phyloP scores from a whole-genome alignment of 2,888 invertebrate species.

The Amiota mariae region DNA sequence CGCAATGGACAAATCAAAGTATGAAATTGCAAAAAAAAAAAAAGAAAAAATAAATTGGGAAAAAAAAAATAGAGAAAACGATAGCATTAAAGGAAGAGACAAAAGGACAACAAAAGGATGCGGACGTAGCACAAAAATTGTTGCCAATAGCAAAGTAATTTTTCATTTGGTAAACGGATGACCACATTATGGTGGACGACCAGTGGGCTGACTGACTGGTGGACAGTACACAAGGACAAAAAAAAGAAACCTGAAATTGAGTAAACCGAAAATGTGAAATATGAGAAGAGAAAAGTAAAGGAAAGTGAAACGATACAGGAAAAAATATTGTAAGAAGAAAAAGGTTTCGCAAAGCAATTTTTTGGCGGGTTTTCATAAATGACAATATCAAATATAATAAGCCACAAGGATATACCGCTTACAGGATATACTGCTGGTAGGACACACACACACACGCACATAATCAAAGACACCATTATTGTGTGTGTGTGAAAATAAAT shows the following conservation, averaged over 20 bases:
- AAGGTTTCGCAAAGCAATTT: slow-evolving; percentile 17
- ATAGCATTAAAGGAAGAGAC: neutral
- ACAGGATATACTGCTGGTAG: neutral
- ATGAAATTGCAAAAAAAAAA: slow-evolving; percentile 14
- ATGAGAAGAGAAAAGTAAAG: neutral
- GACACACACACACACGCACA: slow-evolving; percentile 3
- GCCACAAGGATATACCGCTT: slow-evolving; percentile 9
- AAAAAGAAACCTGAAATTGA: slow-evolving; percentile 16
- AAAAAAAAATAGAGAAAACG: neutral
- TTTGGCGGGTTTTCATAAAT: slow-evolving; percentile 11
- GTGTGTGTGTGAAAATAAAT: neutral
- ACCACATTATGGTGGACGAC: no score
- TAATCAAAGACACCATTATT: neutral
- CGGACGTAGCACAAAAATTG: slow-evolving; percentile 1
- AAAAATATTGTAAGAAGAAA: slow-evolving; percentile 5
- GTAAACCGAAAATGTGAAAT: neutral
- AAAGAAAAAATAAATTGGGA: neutral
- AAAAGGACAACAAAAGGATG: neutral
- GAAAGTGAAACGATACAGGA: neutral
- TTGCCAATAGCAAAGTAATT: slow-evolving; percentile 22
- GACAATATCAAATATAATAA: slow-evolving; percentile 24
- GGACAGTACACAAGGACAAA: neutral
- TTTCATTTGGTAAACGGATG: slow-evolving; percentile 7
- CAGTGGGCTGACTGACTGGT: no score
- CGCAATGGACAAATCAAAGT: slow-evolving; percentile 13